phyloP scores from a whole-genome alignment of 2,888 invertebrate species.

The Dione vanillae region DNA sequence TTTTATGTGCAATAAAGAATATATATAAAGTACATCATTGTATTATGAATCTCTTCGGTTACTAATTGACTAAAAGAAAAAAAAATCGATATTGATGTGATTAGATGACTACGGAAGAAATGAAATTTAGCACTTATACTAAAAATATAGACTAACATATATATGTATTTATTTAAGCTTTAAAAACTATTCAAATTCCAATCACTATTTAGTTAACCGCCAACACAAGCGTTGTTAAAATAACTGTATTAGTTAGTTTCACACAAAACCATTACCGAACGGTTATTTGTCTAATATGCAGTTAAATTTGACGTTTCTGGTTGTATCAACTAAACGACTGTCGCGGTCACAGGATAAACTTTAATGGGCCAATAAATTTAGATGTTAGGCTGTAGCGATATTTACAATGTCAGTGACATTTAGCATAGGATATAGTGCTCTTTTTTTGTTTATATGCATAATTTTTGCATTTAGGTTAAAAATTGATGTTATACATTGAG shows the following conservation, averaged over 20 bases:
- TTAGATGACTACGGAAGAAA: too few relatives aligned
- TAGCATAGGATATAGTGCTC: background rate
- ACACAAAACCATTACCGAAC: constrained; percentile 20
- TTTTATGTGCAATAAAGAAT: too few relatives aligned
- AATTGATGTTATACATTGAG: too few relatives aligned
- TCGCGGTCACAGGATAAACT: constrained; percentile 22
- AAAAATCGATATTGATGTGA: too few relatives aligned
- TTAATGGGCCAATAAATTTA: constrained; percentile 23
- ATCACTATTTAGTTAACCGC: constrained; percentile 28
- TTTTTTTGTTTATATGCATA: too few relatives aligned
- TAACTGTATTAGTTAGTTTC: constrained; percentile 26
- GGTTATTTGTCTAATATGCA: constrained; percentile 29
- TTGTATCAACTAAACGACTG: constrained; percentile 20
- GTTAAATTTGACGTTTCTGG: constrained; percentile 27
- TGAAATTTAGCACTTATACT: too few relatives aligned
- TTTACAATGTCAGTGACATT: background rate
- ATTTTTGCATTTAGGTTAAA: too few relatives aligned
- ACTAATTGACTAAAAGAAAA: too few relatives aligned
- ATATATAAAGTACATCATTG: too few relatives aligned
- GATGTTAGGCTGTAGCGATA: background rate
- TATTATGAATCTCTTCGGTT: too few relatives aligned
- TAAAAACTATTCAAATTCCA: constrained; percentile 1
- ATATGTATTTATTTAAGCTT: too few relatives aligned
- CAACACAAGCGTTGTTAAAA: constrained; percentile 14
- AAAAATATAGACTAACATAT: too few relatives aligned